A percentile compares a stretch with the other conserved stretches of the same genome.
Evolutionary conservation across 1,140 invertebrate genomes (phyloP).

Genomic region (Rhizoglyphus robini): DNA sequence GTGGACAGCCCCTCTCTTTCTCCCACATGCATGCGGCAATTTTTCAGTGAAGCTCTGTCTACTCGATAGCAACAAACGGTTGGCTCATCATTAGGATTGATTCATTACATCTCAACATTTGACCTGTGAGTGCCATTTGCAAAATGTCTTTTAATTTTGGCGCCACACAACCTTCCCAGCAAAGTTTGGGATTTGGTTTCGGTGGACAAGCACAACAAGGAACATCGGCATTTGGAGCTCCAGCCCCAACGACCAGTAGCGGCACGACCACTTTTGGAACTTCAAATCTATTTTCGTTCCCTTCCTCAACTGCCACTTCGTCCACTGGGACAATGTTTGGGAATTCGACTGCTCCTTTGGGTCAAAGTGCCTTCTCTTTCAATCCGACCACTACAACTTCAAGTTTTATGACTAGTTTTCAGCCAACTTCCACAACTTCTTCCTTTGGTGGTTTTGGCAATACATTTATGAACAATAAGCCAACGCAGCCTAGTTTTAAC

Average conservation of each 20-base stretch:
- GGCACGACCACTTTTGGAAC: background rate
- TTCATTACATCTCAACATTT: too few relatives aligned
- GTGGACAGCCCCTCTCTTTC: too few relatives aligned
- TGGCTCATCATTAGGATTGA: too few relatives aligned
- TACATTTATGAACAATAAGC: background rate
- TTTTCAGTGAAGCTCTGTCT: too few relatives aligned
- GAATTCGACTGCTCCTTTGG: background rate
- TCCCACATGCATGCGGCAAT: background rate
- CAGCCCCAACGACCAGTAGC: background rate
- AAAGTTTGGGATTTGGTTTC: background rate
- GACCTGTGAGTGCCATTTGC: background rate
- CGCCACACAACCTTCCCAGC: background rate
- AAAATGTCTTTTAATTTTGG: conserved; percentile 3
- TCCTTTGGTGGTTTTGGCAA: background rate
- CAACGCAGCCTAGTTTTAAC: background rate
- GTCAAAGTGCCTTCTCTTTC: background rate
- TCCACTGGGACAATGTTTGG: background rate
- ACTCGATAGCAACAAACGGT: too few relatives aligned
- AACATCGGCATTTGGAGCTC: background rate
- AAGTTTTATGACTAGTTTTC: background rate
- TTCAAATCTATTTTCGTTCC: conserved; percentile 1
- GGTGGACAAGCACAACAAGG: background rate
- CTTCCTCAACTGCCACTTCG: background rate
- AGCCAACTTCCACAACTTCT: background rate
- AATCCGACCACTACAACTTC: conserved; percentile 2